Base-by-base conservation (phyloP, 1,140 invertebrate species). In the Olivierus martensii region DNA sequence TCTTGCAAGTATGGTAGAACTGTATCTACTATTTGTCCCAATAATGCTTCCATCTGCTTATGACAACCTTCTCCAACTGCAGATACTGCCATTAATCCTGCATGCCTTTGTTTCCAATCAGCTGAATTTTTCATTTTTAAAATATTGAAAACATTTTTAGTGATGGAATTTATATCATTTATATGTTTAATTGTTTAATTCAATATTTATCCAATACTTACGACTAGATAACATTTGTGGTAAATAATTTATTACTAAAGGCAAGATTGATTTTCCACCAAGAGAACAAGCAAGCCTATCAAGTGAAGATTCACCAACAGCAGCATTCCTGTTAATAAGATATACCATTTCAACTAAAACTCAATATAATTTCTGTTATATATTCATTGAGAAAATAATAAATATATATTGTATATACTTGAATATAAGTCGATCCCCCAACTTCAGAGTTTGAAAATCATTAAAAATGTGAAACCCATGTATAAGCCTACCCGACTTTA, bases 61-160 rank as follows among this genome's bases (percentile, higher is more conserved):
- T 94, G 87, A 64, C 92, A 97, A 14, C 95, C 95, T 75, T 99
- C 96, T 0, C 95, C 96, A 51, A 95, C 87, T 9, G 93, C 89
- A 12, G 94, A 97, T 19, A 99, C 83, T 4, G 95, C 94, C 92
- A 98, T 99, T 17, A 99, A 76, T 14, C 91, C 95, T 46, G 93
- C 94, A 68, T 98, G 88, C 21, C 94, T 73, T 60, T 69, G 68
- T 43, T 71, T 65, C 77, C 77, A 78, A 60, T 77, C 69, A 53
- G 60, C 68, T 73, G 59, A 55, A 22, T 22, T 22, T 22, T 43
- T 28, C n/a, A n/a, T n/a, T n/a, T n/a, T n/a, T n/a, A n/a, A n/a
- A n/a, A n/a, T n/a, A n/a, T n/a, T n/a, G n/a, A n/a, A n/a, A n/a
- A n/a, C n/a, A n/a, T n/a, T n/a, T n/a, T n/a, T n/a, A n/a, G n/a